Percentiles rank a stretch among this genome's conserved stretches.
Conservation (phyloP, 1,140 invertebrate genomes). For the Teleopsis dalmanni region DNA sequence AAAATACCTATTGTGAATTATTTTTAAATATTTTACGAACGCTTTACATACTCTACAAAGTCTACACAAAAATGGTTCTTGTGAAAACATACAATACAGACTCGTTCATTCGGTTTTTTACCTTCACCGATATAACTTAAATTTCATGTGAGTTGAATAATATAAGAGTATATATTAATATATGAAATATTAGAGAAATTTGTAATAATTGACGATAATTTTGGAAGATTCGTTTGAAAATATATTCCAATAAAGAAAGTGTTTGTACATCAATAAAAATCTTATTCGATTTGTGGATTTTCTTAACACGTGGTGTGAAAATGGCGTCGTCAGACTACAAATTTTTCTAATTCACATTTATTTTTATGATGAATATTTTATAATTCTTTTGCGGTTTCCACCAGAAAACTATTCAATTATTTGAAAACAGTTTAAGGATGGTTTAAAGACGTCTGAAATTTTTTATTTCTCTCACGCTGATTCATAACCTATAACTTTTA, state of each 20-base stretch:
- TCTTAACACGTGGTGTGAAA: conserved; percentile 1
- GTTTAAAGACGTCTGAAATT: conserved; percentile 50
- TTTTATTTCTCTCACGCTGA: not conserved
- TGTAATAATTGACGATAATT: not conserved
- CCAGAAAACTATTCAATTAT: conserved; percentile 47
- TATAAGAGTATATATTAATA: conserved; percentile 1
- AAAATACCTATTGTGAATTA: too few species aligned
- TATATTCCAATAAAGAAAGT: not conserved
- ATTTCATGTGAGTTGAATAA: conserved; percentile 24
- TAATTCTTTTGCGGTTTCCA: conserved; percentile 60
- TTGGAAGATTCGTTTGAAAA: not conserved
- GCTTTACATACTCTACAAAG: too few species aligned
- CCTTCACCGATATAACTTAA: conserved; percentile 28
- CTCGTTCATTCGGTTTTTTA: conserved; percentile 36
- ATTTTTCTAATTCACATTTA: too few species aligned
- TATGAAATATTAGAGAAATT: conserved; percentile 3
- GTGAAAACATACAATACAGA: not conserved
- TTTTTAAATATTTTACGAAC: too few species aligned
- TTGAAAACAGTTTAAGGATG: conserved; percentile 45
- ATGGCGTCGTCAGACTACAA: conserved; percentile 4
- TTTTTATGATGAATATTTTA: conserved; percentile 33
- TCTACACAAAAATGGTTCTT: not conserved
- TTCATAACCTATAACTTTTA: conserved; percentile 7
- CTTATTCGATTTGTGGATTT: too few species aligned
- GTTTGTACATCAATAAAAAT: too few species aligned